Evolutionary conservation across 2,888 invertebrate species (phyloP), one percentile per base, ranked within the genome.

Genomic region (Prenolepis imparis): DNA sequence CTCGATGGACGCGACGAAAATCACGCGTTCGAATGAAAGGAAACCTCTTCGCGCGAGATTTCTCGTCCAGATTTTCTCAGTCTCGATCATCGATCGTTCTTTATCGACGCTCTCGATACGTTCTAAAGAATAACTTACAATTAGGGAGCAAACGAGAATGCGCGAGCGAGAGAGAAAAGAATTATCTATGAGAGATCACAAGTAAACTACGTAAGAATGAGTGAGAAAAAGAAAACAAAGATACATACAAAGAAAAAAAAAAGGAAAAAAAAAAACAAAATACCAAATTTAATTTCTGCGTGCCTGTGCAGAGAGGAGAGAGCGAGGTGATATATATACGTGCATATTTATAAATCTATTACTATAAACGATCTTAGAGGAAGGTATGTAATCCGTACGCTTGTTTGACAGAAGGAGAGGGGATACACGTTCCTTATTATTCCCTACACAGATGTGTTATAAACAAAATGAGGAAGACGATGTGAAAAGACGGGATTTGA

Each of bases 71-170:
- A 78, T 32, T 44, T 28, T 39, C 66, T 67, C 36, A 15, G 61
- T 63, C 24, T 68, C 61, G 67, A 39, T 68, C 55, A 52, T 86
- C 75, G 88, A 81, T 72, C 32, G 82, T 21, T 21, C 57, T 74
- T 61, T 28, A 36, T 66, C 57, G 84, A n/a, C 82, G 39, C 74
- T 74, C 77, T 81, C 73, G 70, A 83, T 82, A 82, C 75, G 68
- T 80, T 84, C 68, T 68, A 72, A 48, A 78, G 66, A 86, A 88
- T 88, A 88, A 88, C 36, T 89, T 88, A 88, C 82, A 86, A 86
- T 89, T 89, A 89, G 88, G 89, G 89, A 89, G 84, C 89, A 89
- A 89, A 70, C 84, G 85, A 78, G 68, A 80, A 72, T 41, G 82
- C 68, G 80, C 68, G 80, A 52, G 84, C 66, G 66, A 80, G 48